Evolutionary conservation across 2,113 vertebrate genomes (phyloP), one percentile per base, ranked within the genome.

Genomic region (Helogale parvula): DNA sequence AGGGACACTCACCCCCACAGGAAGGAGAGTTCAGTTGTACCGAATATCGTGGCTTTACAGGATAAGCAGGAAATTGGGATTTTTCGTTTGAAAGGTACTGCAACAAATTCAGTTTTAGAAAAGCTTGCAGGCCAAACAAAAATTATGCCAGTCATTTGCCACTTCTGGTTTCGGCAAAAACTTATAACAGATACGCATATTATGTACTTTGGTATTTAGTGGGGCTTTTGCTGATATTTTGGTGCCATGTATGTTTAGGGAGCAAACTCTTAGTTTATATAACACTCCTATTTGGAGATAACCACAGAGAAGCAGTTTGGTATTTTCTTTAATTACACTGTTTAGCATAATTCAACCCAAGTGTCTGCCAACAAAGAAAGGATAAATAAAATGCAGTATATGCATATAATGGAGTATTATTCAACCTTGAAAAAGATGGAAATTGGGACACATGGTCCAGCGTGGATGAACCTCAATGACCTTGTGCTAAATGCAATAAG

Each of bases 341-440:
- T 84, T 88, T 93, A 96, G 31, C 31, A 66, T 92, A 79, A 38
- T 80, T 96, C 72, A 68, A 60, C 25, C 21, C 12, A 65, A 14
- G 16, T 38, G 21, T 63, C 33, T 14, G 8, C 31, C 7, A 12
- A 0, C 29, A 72, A 45, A 76, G 68, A 35, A 50, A 3, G 8
- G 7, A 27, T 66, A 63, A 85, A 71, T 2, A 23, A 65, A 69
- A 27, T 25, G 8, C n/a, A 12, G 11, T 47, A 1, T 33, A 4
- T 31, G 3, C 2, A 9, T 7, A 38, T 5, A 66, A 4, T 16
- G 38, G 79, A 83, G 2, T 74, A n/a, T 52, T 76, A 45, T 13
- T 83, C 33, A 35, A 16, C 68, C 27, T 81, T 82, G 17, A 47
- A 74, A 88, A 89, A 31, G 72, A 63, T 66, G 15, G 45, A 35